Evolutionary conservation across 1,140 invertebrate genomes (phyloP).

Genomic region (Drosophila orosa): DNA sequence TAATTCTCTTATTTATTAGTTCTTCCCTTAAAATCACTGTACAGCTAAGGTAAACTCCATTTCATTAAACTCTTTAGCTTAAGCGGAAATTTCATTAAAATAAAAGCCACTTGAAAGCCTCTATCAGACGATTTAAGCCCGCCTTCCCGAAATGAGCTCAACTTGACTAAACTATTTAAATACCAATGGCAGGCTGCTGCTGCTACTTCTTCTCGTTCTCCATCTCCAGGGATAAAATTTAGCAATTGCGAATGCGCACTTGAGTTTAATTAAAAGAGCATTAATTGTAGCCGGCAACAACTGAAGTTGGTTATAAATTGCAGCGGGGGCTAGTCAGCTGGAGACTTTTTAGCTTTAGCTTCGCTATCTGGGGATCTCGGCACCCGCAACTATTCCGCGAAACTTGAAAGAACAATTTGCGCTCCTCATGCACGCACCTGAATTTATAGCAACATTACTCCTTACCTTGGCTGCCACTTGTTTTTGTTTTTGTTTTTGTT

Average conservation of each 20-base stretch:
- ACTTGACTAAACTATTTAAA: constrained; percentile 57
- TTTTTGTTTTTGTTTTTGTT: constrained; percentile 24
- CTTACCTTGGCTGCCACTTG: background rate
- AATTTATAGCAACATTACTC: constrained; percentile 62
- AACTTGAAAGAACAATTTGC: constrained; percentile 69
- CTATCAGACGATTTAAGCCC: constrained; percentile 38
- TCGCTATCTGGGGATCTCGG: constrained; percentile 36
- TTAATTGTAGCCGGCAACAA: constrained; percentile 74
- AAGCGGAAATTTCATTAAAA: constrained; percentile 66
- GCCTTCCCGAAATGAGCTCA: constrained; percentile 18
- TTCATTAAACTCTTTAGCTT: constrained; percentile 29
- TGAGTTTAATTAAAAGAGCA: constrained; percentile 80
- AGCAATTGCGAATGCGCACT: constrained; percentile 77
- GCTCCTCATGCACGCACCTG: constrained; percentile 41
- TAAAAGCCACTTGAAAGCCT: constrained; percentile 56
- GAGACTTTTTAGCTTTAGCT: constrained; percentile 38
- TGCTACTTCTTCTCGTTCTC: background rate
- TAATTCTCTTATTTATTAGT: background rate
- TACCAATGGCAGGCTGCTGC: background rate
- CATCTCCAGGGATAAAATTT: constrained; percentile 59
- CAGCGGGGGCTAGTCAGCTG: constrained; percentile 26
- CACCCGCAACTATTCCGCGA: constrained; percentile 62
- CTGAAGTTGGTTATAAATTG: constrained; percentile 59
- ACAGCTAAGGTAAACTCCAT: constrained; percentile 14
- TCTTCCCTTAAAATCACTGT: background rate